These are phyloP conservation scores for Aleiodes leptofemur DNA, from an alignment of 2,888 invertebrate species.

Conservation along the genomic window DNA sequence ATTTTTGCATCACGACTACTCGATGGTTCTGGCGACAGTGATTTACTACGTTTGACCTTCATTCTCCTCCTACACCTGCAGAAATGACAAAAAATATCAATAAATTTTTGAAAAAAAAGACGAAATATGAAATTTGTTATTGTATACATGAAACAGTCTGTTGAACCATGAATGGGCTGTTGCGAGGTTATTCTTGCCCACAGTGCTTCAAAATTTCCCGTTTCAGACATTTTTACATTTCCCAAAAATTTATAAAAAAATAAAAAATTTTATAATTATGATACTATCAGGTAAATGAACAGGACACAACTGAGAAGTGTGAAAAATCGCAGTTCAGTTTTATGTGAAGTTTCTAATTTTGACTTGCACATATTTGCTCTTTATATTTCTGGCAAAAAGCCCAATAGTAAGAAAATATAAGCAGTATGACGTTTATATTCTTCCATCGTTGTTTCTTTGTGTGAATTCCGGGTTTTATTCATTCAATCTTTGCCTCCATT, in stretches of 20 bases:
- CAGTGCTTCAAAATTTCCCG: slow-evolving; percentile 30
- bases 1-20: slow-evolving; percentile 63
- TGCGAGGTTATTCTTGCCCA: slow-evolving; percentile 43
- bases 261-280: background rate
- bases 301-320: slow-evolving; percentile 3
- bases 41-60: slow-evolving; percentile 70
- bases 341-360: slow-evolving; percentile 32
- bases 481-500: background rate
- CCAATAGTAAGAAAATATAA: slow-evolving; percentile 24
- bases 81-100: background rate
- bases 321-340: slow-evolving; percentile 11
- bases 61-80: slow-evolving; percentile 59
- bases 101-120: background rate
- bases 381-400: slow-evolving; percentile 33
- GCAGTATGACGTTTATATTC: slow-evolving; percentile 20
- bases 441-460: slow-evolving; percentile 18
- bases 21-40: slow-evolving; percentile 68
- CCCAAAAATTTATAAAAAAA: background rate
- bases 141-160: slow-evolving; percentile 44
- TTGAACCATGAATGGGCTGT: slow-evolving; percentile 27
- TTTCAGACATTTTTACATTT: slow-evolving; percentile 30
- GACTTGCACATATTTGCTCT: slow-evolving; percentile 27
- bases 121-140: background rate
- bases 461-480: slow-evolving; percentile 6
- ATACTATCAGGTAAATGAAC: slow-evolving; percentile 5